These are phyloP conservation scores for Rousettus leschenaultii DNA, from an alignment of 2,113 vertebrate species.

Conservation along the genomic window DNA sequence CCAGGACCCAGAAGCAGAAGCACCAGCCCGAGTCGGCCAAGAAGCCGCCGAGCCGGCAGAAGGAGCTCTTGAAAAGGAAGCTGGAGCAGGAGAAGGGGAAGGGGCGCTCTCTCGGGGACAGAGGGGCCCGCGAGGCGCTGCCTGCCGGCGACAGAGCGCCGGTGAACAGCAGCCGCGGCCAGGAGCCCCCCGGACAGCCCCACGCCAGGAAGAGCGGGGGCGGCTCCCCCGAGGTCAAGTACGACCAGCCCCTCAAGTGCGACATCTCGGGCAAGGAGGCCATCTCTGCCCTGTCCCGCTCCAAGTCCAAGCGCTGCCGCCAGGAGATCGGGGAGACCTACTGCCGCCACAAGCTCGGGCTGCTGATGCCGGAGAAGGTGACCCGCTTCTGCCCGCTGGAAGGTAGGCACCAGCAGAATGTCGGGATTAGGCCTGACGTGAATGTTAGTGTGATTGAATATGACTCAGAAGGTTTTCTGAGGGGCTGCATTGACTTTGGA, in stretches of 20 bases:
- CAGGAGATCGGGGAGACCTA: slow-evolving; percentile 94
- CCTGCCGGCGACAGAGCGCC: slow-evolving; percentile 64
- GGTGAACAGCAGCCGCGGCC: slow-evolving; percentile 76
- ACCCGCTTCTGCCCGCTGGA: slow-evolving; percentile 93
- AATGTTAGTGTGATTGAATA: background rate
- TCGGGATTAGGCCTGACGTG: background rate
- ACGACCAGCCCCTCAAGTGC: slow-evolving; percentile 90
- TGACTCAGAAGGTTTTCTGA: background rate
- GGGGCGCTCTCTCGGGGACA: slow-evolving; percentile 81
- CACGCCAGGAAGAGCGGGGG: slow-evolving; percentile 73
- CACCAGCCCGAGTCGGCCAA: slow-evolving; percentile 83
- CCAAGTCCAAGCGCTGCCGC: slow-evolving; percentile 92
- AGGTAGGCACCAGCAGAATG: slow-evolving; percentile 83
- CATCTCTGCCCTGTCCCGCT: slow-evolving; percentile 92
- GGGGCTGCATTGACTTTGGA: background rate
- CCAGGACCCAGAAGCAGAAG: slow-evolving; percentile 91
- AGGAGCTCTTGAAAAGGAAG: slow-evolving; percentile 88
- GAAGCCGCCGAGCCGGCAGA: slow-evolving; percentile 84
- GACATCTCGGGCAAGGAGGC: slow-evolving; percentile 97
- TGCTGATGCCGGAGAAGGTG: slow-evolving; percentile 96
- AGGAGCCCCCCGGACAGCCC: slow-evolving; percentile 72
- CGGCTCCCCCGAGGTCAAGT: slow-evolving; percentile 83
- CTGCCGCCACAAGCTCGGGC: slow-evolving; percentile 93
- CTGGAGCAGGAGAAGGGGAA: slow-evolving; percentile 83
- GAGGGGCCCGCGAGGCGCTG: slow-evolving; percentile 86